Evolutionary conservation across 1,140 invertebrate species (phyloP).

Genomic region (Zeugodacus cucurbitae): DNA sequence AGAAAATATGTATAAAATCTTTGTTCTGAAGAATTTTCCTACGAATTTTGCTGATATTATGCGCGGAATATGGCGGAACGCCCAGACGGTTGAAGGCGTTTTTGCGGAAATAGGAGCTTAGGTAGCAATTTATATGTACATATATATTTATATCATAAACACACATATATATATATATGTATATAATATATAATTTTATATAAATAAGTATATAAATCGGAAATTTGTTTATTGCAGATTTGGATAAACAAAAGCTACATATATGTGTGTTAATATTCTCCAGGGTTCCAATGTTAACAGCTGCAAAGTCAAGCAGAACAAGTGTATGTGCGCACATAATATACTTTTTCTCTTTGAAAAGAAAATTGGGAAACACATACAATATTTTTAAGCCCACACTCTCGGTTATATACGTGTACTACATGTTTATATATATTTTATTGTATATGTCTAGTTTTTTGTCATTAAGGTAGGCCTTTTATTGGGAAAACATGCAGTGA

Average conservation of each 20-base stretch:
- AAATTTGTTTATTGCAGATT: constrained; percentile 5
- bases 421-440: not conserved
- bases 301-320: not conserved
- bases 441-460: not conserved
- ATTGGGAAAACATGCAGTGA: too few relatives aligned
- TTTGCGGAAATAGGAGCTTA: not conserved
- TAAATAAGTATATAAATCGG: not conserved
- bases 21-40: not conserved
- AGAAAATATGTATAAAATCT: not conserved
- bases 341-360: not conserved
- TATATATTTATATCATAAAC: not conserved
- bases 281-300: constrained; percentile 24
- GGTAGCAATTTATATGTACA: not conserved
- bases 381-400: not conserved
- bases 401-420: not conserved
- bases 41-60: not conserved
- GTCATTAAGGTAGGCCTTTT: too few relatives aligned
- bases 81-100: not conserved
- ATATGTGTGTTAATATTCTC: constrained; percentile 4
- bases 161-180: not conserved
- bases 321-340: not conserved
- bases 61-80: not conserved
- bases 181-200: not conserved
- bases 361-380: not conserved
- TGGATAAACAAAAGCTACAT: not conserved